Evolutionary conservation across 2,797 vertebrate species (phyloP).

Genomic region (Urosaurus nigricauda): DNA sequence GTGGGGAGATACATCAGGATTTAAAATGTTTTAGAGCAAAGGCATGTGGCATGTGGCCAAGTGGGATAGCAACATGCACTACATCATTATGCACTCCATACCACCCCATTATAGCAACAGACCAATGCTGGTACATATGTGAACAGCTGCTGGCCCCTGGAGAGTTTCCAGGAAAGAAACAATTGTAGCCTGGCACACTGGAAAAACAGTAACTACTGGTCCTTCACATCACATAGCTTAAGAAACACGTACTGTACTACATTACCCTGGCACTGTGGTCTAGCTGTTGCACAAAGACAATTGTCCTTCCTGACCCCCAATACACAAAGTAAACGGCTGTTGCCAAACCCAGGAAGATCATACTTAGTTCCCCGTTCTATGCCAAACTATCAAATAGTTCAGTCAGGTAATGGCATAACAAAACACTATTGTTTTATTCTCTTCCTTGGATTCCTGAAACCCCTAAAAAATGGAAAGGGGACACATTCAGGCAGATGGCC

Average conservation of each 20-base stretch:
- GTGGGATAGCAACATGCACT: not conserved
- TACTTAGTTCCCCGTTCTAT: not conserved
- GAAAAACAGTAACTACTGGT: too few relatives aligned
- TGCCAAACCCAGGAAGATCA: not conserved
- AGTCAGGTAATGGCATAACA: not conserved
- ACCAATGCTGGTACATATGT: too few relatives aligned
- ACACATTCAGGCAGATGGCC: not conserved
- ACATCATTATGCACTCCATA: too few relatives aligned
- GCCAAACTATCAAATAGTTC: not conserved
- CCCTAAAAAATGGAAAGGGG: not conserved
- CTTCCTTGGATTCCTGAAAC: not conserved
- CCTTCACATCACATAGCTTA: too few relatives aligned
- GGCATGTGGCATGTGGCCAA: not conserved
- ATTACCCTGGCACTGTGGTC: not conserved
- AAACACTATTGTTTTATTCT: not conserved
- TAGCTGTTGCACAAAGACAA: not conserved
- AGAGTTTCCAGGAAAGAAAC: too few relatives aligned
- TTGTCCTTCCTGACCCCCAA: too few relatives aligned
- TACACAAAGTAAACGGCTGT: too few relatives aligned
- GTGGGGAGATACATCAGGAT: not conserved
- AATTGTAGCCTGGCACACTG: too few relatives aligned
- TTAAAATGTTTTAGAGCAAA: not conserved
- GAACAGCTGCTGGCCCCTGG: too few relatives aligned
- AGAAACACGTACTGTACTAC: too few relatives aligned
- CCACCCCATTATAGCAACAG: too few relatives aligned